These are phyloP conservation scores for Microtus oregoni DNA, from an alignment of 2,113 vertebrate genomes.

Conservation along the genomic window DNA sequence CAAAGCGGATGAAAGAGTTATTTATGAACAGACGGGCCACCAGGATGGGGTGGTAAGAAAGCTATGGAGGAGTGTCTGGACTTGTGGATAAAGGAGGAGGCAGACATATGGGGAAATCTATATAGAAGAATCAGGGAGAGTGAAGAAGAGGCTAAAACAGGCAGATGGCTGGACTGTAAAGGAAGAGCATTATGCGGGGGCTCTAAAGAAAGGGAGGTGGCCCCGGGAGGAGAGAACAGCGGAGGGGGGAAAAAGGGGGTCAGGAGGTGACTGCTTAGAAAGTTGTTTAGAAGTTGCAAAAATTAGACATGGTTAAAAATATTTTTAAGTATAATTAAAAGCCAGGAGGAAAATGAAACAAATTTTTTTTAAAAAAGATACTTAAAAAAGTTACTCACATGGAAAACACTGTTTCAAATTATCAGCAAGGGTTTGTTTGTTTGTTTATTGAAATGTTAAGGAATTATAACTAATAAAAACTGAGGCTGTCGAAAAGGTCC, in stretches of 20 bases:
- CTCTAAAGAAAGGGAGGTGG: constrained; percentile 68
- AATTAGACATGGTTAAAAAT: constrained; percentile 75
- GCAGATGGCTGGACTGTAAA: constrained; percentile 80
- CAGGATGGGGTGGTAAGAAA: constrained; percentile 82
- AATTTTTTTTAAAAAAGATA: not conserved
- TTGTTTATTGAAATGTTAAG: constrained; percentile 31
- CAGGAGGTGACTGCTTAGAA: constrained; percentile 76
- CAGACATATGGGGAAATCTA: constrained; percentile 82
- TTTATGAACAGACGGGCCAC: constrained; percentile 75
- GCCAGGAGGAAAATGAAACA: constrained; percentile 31
- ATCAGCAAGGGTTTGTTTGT: constrained; percentile 29
- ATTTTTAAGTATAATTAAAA: constrained; percentile 60
- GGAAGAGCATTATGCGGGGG: constrained; percentile 78
- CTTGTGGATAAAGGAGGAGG: constrained; percentile 75
- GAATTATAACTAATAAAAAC: constrained; percentile 64
- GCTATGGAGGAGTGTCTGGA: constrained; percentile 75
- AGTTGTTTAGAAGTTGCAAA: constrained; percentile 72
- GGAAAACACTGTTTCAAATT: constrained; percentile 53
- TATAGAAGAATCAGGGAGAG: constrained; percentile 80
- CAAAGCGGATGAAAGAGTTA: constrained; percentile 70
- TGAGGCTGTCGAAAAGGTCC: not conserved
- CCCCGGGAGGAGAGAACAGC: not conserved
- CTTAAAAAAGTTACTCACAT: not conserved
- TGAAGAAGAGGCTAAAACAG: constrained; percentile 78
- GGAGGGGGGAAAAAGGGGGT: constrained; percentile 54